These are phyloP conservation scores for Semotilus atromaculatus DNA, from an alignment of 2,797 vertebrate genomes.

Conservation along the genomic window DNA sequence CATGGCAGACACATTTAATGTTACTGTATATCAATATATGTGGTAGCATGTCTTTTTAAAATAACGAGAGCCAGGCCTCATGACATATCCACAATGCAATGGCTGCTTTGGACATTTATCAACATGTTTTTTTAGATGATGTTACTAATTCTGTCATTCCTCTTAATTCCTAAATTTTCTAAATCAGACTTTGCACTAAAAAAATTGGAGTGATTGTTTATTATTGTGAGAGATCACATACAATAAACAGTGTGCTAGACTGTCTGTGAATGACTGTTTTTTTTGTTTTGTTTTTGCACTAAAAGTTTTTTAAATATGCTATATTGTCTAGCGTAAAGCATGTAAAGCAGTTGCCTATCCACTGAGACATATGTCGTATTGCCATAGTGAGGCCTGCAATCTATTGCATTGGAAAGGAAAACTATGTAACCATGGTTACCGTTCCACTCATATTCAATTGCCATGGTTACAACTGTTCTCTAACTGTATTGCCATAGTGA, in stretches of 20 bases:
- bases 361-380: slow-evolving; percentile 48
- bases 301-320: not conserved
- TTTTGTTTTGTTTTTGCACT: slow-evolving; percentile 6
- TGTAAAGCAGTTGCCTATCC: slow-evolving; percentile 16
- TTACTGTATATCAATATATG: not conserved
- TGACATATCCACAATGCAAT: not conserved
- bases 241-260: not conserved
- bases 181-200: not conserved
- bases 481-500: slow-evolving; percentile 65
- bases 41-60: not conserved
- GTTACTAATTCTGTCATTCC: not conserved
- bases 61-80: not conserved
- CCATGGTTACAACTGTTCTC: slow-evolving; percentile 62
- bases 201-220: not conserved
- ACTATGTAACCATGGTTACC: slow-evolving; percentile 63
- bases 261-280: not conserved
- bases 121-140: not conserved
- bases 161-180: not conserved
- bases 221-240: not conserved
- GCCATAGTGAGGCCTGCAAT: slow-evolving; percentile 54
- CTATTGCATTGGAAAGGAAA: slow-evolving; percentile 57
- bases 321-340: slow-evolving; percentile 11
- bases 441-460: slow-evolving; percentile 61
- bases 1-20: not conserved
- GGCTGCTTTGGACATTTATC: not conserved